Percentiles rank a stretch among this genome's conserved stretches.
These are phyloP conservation scores for Lamellibrachia satsuma DNA, from an alignment of 2,888 invertebrate species.

Conservation along the genomic window DNA sequence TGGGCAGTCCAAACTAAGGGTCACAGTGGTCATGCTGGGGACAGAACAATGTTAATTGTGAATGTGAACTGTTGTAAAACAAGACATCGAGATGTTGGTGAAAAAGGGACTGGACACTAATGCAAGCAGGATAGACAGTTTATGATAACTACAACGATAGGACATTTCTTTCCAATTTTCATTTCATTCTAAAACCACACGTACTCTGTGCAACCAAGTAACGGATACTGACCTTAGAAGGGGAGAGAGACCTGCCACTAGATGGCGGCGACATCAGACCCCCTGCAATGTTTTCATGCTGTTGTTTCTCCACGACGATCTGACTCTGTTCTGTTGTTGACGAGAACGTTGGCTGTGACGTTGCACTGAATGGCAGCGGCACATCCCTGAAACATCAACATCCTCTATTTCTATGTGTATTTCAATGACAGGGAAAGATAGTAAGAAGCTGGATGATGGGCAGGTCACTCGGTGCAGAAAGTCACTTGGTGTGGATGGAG, in stretches of 20 bases:
- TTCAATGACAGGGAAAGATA: neutral
- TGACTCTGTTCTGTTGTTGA: slow-evolving; percentile 82
- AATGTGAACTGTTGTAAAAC: no score
- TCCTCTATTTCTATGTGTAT: neutral
- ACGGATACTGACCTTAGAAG: neutral
- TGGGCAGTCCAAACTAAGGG: no score
- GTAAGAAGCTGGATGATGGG: no score
- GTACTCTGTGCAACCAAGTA: neutral
- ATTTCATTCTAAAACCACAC: neutral
- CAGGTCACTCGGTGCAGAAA: no score
- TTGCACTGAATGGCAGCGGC: slow-evolving; percentile 36
- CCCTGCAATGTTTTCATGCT: neutral
- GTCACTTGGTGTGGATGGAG: no score
- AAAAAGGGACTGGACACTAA: no score
- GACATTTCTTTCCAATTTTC: neutral
- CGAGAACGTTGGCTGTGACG: slow-evolving; percentile 71
- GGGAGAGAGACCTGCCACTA: slow-evolving; percentile 3
- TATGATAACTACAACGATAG: no score
- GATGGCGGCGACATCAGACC: neutral
- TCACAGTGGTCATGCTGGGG: no score
- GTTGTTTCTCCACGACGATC: slow-evolving; percentile 78
- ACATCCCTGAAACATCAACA: slow-evolving; percentile 22
- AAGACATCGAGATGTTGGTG: no score
- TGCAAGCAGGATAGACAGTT: no score
- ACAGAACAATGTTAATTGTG: no score